Base-by-base conservation (phyloP, 2,797 vertebrate genomes). In the Heteromormyrus szaboi region DNA sequence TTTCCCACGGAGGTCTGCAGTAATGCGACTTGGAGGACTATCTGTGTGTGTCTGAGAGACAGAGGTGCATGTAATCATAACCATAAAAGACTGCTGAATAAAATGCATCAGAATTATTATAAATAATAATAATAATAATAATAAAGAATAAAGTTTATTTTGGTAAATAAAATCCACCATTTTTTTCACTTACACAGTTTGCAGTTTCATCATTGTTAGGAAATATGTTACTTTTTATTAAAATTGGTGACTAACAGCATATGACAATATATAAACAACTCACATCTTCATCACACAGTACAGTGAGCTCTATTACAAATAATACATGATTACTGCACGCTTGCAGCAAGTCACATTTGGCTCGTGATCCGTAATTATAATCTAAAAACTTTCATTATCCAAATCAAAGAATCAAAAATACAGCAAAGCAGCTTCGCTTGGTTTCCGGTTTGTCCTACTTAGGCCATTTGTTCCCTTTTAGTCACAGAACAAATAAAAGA, bases 401-500 rank as follows among this genome's bases (percentile, higher is more conserved):
- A 25, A 41, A 93, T 33, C 79, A 83, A 83, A 84, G 9, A 95
- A 95, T 94, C 93, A 92, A 91, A 89, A 94, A 93, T 92, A 90
- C 83, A 92, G 93, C 92, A 94, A 93, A 92, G 86, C 92, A 93
- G 93, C 92, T 51, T 92, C 93, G 94, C 91, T 92, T 95, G 93
- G 93, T 94, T 93, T 94, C 92, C 93, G 92, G 93, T 92, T 81
- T 46, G 25, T 76, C 62, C 86, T 19, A 54, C 94, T 94, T 95
- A 95, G 95, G 95, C 41, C 25, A 68, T 68, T 68, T 95, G 94
- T 95, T 95, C 94, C 93, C 93, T 92, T 93, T 95, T 92, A 95
- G 93, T 95, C 94, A 94, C 93, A 92, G 88, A 33, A 68, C 72
- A 93, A 95, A 96, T 95, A 95, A 96, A 96, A 92, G 92, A 86